Percentiles rank a stretch among this genome's conserved stretches.
These are phyloP conservation scores for Myotis myotis DNA, from an alignment of 2,797 vertebrate genomes.

Conservation along the genomic window DNA sequence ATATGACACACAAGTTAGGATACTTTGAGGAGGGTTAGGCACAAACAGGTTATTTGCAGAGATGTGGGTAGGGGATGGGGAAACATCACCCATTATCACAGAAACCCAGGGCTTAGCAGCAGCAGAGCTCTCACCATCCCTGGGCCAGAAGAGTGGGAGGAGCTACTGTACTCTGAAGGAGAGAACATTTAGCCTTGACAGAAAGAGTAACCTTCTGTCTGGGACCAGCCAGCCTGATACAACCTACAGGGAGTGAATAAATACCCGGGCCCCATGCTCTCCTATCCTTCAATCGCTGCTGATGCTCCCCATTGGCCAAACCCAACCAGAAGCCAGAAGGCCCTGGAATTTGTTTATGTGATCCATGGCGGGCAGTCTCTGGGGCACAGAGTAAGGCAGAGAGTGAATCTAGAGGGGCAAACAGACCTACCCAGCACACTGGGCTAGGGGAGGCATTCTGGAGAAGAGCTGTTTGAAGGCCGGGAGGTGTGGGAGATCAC, in stretches of 20 bases:
- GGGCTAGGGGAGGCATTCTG: not conserved
- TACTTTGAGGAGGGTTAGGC: not conserved
- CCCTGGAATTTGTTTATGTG: not conserved
- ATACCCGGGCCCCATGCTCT: not conserved
- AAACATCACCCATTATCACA: no score
- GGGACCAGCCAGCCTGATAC: not conserved
- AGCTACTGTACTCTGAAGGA: not conserved
- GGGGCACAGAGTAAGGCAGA: not conserved
- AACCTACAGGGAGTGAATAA: not conserved
- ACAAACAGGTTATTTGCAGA: not conserved
- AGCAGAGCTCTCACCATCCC: not conserved
- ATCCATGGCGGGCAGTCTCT: not conserved
- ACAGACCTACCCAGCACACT: not conserved
- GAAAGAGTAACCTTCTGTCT: not conserved
- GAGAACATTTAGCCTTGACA: not conserved
- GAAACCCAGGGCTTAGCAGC: not conserved
- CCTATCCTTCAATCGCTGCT: not conserved
- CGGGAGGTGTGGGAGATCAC: not conserved
- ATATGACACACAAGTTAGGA: not conserved
- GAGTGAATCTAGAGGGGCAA: not conserved
- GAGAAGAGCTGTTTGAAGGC: not conserved
- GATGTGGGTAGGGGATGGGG: not conserved
- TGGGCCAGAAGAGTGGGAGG: not conserved
- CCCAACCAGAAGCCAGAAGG: not conserved
- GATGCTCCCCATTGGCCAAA: not conserved